Conservation (phyloP, 2,797 vertebrate species). For the Sparidentex hasta region DNA sequence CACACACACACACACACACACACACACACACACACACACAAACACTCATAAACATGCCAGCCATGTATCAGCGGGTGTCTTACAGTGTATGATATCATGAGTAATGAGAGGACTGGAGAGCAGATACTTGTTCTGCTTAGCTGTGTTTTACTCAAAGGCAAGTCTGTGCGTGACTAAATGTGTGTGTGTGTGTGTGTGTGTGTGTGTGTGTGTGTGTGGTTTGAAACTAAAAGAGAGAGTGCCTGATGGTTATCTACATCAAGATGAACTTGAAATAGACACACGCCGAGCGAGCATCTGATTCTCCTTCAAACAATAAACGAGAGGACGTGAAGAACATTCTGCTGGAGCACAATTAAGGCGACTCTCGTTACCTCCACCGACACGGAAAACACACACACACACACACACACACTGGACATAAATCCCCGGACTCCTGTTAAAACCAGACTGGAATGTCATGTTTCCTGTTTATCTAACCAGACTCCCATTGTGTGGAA, state of each 20-base stretch:
- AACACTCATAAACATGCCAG: constrained; percentile 1
- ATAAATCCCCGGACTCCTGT: constrained; percentile 48
- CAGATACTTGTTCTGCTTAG: constrained; percentile 34
- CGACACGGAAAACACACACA: not conserved
- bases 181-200: constrained; percentile 5
- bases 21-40: not conserved
- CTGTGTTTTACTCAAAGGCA: constrained; percentile 45
- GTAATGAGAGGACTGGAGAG: constrained; percentile 23
- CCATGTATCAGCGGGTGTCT: not conserved
- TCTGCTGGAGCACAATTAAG: constrained; percentile 56
- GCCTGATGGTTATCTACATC: constrained; percentile 45
- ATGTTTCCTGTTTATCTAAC: constrained; percentile 74
- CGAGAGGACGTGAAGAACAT: constrained; percentile 41
- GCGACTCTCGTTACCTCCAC: constrained; percentile 35
- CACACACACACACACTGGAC: constrained; percentile 24
- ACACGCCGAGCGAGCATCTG: constrained; percentile 22
- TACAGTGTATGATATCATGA: constrained; percentile 7
- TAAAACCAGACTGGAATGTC: constrained; percentile 70
- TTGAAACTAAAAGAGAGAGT: constrained; percentile 19
- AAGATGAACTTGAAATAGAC: constrained; percentile 40
- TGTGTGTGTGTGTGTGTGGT: constrained; percentile 20
- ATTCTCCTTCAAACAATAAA: constrained; percentile 21
- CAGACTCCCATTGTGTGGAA: constrained; percentile 46
- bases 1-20: no score
- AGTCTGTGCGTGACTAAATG: constrained; percentile 39